Evolutionary conservation across 2,113 vertebrate genomes (phyloP), one percentile per base, ranked within the genome.

Genomic region (Riparia riparia): DNA sequence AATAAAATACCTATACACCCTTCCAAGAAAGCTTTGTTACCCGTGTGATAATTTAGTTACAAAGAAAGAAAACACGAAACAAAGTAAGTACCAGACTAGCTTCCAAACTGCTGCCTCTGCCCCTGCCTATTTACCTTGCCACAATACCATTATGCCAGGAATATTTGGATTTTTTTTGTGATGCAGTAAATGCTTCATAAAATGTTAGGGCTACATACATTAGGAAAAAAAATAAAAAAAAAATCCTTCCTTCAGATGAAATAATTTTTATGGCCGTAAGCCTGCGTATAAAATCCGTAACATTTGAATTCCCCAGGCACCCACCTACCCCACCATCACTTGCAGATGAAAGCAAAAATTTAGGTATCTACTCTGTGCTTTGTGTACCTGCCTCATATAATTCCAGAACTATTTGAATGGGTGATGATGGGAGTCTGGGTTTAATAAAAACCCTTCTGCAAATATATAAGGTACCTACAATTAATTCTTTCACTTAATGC

Each of bases 401-500:
- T 56, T 53, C 7, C 73, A 80, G 31, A 82, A 49, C 28, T 50
- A 34, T 57, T 22, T 60, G 29, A 60, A 77, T 12, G 7, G 2
- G 13, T 56, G 69, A 77, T 44, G 20, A 44, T 25, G 15, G 14
- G 26, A 89, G 29, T 21, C 24, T 49, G 18, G 10, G 6, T 65
- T 84, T 72, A 51, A 47, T 31, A 42, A 69, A 73, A 29, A 7
- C 7, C 31, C 37, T 73, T 17, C 45, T 57, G n/a, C 42, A 84
- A 51, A 51, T 24, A 11, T 1, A 0, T 39, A 31, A 58, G 20
- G 51, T 29, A 64, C 4, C 10, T 18, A 20, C 31, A 77, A 7
- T 4, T 0, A 1, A 31, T 41, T 66, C 32, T 64, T 81, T 49
- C 45, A 73, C 41, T 7, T 12, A 83, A 69, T 22, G 18, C 5